Evolutionary conservation across 2,888 invertebrate species (phyloP), one percentile per base, ranked within the genome.

Genomic region (Phyllotreta cruciferae): DNA sequence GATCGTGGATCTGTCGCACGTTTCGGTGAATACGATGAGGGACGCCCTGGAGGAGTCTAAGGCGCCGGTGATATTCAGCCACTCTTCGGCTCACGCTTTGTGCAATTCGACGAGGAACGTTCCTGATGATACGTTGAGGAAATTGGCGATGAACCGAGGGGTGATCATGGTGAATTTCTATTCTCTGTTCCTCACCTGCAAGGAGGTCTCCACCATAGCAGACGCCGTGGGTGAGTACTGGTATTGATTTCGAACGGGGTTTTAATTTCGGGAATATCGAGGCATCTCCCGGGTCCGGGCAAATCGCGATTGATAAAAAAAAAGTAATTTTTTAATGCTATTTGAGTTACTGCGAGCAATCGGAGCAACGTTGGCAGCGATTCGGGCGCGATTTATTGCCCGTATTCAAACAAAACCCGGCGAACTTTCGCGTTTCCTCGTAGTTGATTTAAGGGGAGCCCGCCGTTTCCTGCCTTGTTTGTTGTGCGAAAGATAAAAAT

Each of bases 131-230:
- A 89, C 92, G 60, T 84, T 93, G 56, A 82, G 87, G 47, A 83
- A 87, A 72, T 85, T 94, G 71, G 89, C 90, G 36, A 85, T 88
- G 70, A 94, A 93, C 80, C 88, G 89, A 64, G 93, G 93, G 41
- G 86, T 94, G 57, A 89, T 93, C 66, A 94, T 93, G 93, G 91
- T 93, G 74, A 93, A 92, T 80, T 93, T 94, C 82, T 92, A 91
- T 81, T 90, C 89, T 2, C 86, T 87, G 56, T 93, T 91, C 77
- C 84, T 93, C 42, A 91, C 90, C 13, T 90, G 90, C 80, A 87
- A 86, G 74, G 88, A 90, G 63, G 87, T 87, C 44, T 88, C 92
- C 1, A 92, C 90, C 0, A 87, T 93, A 57, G 85, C 88, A 67
- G 91, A 92, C 82, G 92, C 92, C 66, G 91, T 92, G 72, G 91